Base-by-base conservation (phyloP, 2,888 invertebrate genomes). In the Synergus laeviventris region DNA sequence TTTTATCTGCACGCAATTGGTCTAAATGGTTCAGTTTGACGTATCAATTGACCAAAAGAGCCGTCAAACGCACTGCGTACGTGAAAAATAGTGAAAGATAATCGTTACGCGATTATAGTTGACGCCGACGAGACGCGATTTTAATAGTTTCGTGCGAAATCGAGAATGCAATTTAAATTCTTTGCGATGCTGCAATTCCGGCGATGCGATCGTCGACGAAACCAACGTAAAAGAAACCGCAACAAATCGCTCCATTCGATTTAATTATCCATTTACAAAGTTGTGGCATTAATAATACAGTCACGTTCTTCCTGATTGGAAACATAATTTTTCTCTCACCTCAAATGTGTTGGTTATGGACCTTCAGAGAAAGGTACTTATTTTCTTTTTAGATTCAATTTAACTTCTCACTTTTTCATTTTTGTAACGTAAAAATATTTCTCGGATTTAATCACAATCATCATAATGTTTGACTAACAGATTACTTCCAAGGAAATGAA, bases 51-150 rank as follows among this genome's bases (percentile, higher is more conserved):
- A 66, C 24, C 45, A 66, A 14, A 18, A 54, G 11, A 54, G 11
- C 18, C 18, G 11, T 62, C n/a, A 66, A 66, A 66, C 7, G 31
- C 45, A 66, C 16, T 66, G 45, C 31, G 24, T 66, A 66, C 24
- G 45, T 45, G 31, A 31, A 66, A 66, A 66, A 45, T 66, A 66
- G 45, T 31, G 45, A 66, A 66, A 66, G 66, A 66, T 45, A 45
- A 66, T 66, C 24, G 24, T 45, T 66, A 66, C 3, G 42, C 45
- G 66, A 66, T 66, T 66, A 45, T n/a, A 66, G 66, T 66, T 45
- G 45, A 66, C 66, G 66, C 66, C 66, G 66, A 66, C 66, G 66
- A 66, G 45, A 45, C 45, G 66, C 66, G 66, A 66, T 66, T 66
- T 45, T 66, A 66, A 66, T 66, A 66, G 66, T 45, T 66, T 66